phyloP scores from a whole-genome alignment of 1,140 invertebrate genomes.

The Brachionus sp. region DNA sequence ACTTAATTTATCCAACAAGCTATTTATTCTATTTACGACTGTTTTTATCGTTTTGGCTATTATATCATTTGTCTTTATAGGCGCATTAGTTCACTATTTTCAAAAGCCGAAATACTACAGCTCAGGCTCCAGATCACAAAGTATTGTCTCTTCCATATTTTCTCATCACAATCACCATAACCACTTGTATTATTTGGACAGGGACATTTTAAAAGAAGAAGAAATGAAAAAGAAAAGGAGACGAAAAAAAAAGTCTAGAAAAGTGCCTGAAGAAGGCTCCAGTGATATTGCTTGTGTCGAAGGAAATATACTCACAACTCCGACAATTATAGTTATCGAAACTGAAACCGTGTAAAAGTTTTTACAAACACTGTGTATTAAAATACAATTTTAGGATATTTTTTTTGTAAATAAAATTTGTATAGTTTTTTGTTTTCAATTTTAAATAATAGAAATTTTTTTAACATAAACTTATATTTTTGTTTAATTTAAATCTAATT shows the following conservation, averaged over 20 bases:
- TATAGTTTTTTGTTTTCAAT: background rate
- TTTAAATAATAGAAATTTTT: no score
- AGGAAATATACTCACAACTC: background rate
- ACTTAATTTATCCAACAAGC: background rate
- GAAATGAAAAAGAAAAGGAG: background rate
- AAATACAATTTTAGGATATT: background rate
- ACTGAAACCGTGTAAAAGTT: background rate
- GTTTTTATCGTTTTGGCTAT: conserved; percentile 34
- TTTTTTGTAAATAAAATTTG: background rate
- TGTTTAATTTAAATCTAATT: no score
- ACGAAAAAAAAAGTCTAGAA: background rate
- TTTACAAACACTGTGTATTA: background rate
- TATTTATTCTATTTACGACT: conserved; percentile 36
- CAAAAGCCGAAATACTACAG: background rate
- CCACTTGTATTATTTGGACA: conserved; percentile 39
- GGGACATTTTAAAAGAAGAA: background rate
- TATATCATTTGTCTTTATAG: conserved; percentile 35
- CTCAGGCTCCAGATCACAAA: background rate
- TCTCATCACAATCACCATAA: conserved; percentile 35
- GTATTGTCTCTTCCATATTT: conserved; percentile 43
- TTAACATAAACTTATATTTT: no score
- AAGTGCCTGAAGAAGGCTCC: background rate
- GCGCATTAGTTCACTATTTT: conserved; percentile 30
- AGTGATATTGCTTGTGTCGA: background rate
- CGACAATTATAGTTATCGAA: background rate